These are phyloP conservation scores for Rhabdophis nuchalis DNA, from an alignment of 2,797 vertebrate genomes.

Conservation along the genomic window DNA sequence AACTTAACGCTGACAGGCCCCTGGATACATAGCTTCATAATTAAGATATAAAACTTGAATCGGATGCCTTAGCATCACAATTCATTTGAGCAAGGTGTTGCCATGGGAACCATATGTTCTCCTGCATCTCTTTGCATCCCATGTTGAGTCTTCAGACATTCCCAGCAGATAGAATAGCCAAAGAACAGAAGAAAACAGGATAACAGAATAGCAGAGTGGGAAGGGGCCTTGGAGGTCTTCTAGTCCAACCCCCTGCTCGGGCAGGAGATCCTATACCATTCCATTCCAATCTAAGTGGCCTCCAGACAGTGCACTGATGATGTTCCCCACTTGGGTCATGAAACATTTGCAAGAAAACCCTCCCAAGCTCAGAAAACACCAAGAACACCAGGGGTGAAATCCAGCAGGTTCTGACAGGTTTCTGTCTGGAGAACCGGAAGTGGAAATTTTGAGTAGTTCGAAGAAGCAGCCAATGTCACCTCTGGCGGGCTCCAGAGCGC, in stretches of 20 bases:
- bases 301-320: not conserved
- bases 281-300: too few species aligned
- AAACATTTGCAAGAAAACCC: not conserved
- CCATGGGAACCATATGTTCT: conserved; percentile 53
- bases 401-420: too few species aligned
- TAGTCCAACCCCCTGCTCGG: too few species aligned
- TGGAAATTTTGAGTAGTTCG: too few species aligned
- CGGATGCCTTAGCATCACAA: conserved; percentile 8
- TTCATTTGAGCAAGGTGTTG: conserved; percentile 28
- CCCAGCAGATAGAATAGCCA: conserved; percentile 13
- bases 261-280: too few species aligned
- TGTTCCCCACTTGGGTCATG: not conserved
- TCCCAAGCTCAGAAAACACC: not conserved
- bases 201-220: too few species aligned
- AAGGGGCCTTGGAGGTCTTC: not conserved
- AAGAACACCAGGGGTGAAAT: too few species aligned
- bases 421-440: too few species aligned
- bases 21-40: not conserved
- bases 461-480: too few species aligned
- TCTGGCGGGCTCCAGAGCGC: too few species aligned
- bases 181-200: too few species aligned
- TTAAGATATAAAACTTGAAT: conserved; percentile 42
- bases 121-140: conserved; percentile 26
- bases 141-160: conserved; percentile 1
- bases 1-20: conserved; percentile 5